Base-by-base conservation (phyloP, 2,797 vertebrate genomes). In the Amniataba percoides region DNA sequence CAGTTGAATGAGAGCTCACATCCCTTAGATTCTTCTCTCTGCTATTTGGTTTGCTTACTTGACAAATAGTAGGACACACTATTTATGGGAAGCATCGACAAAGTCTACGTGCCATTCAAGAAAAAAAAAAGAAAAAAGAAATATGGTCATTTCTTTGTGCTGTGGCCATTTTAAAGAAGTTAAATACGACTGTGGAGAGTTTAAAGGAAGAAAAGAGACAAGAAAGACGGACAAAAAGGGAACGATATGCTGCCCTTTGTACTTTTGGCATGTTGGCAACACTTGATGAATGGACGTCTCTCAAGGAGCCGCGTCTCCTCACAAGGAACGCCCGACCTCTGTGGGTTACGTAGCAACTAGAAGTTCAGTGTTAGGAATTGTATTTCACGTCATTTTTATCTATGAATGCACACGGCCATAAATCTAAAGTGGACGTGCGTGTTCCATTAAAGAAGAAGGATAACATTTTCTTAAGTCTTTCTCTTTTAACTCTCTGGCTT, bases 201-300 rank as follows among this genome's bases (percentile, higher is more conserved):
- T 83, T 75, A 48, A 86, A 88, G 86, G 83, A 86, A 78, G 78
- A 85, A 87, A 86, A 82, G 84, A 91, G 80, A 68, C 46, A 77
- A 84, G 78, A 89, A 88, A 82, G 73, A 89, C 74, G 86, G 86
- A 88, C 76, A 87, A 87, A 91, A 89, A 80, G 82, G 80, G 77
- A 88, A 92, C 81, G 91, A 94, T 93, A 88, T 91, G 86, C 89
- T 81, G 84, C 87, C 86, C 92, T 95, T 95, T 95, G 93, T 94
- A 87, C 87, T 85, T 91, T 76, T 89, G 91, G 83, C 88, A 84
- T 77, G 84, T 90, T 94, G 92, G 89, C 90, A 89, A 91, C 82
- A 31, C 81, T 89, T 95, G 95, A 95, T 95, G 87, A 95, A 95
- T 95, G 90, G 83, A 92, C 65, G 77, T 83, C 82, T 91, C 83